Evolutionary conservation across 1,140 invertebrate genomes (phyloP).

Genomic region (Cherax destructor): DNA sequence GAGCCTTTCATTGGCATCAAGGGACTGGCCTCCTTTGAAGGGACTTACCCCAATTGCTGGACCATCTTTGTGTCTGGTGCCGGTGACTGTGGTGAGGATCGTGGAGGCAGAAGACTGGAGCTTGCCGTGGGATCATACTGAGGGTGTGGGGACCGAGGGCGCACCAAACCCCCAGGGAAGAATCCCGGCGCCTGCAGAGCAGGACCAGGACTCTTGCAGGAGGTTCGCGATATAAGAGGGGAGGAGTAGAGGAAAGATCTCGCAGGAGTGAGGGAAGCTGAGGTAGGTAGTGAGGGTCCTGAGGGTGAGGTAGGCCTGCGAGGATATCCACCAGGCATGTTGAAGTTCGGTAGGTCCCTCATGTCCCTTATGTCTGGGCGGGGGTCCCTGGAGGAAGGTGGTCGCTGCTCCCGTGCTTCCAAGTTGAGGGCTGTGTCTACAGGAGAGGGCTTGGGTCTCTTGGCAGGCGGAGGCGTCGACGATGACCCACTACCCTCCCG

Average conservation of each 20-base stretch:
- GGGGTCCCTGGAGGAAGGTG: constrained; percentile 20
- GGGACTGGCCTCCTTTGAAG: no score
- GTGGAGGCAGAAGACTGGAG: constrained; percentile 59
- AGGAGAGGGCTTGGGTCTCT: constrained; percentile 64
- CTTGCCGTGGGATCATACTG: constrained; percentile 64
- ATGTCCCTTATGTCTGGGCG: constrained; percentile 49
- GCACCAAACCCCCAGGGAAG: constrained; percentile 56
- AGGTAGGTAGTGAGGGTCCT: constrained; percentile 27
- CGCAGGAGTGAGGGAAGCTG: constrained; percentile 48
- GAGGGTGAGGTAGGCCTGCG: constrained; percentile 50
- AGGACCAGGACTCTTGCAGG: constrained; percentile 63
- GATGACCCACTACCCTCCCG: constrained; percentile 42
- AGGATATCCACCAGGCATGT: constrained; percentile 44
- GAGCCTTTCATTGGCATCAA: no score
- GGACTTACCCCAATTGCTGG: constrained; percentile 56
- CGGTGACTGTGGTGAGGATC: constrained; percentile 66
- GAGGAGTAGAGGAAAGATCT: constrained; percentile 66
- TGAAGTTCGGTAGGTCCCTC: constrained; percentile 52
- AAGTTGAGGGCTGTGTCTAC: constrained; percentile 27
- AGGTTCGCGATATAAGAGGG: constrained; percentile 59
- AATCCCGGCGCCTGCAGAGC: constrained; percentile 49
- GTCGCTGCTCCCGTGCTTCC: constrained; percentile 39
- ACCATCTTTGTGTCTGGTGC: constrained; percentile 67
- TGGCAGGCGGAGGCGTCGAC: constrained; percentile 59
- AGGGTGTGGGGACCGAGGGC: constrained; percentile 63